Base-by-base conservation (phyloP, 2,888 invertebrate species). In the Pyrocoelia pectoralis region DNA sequence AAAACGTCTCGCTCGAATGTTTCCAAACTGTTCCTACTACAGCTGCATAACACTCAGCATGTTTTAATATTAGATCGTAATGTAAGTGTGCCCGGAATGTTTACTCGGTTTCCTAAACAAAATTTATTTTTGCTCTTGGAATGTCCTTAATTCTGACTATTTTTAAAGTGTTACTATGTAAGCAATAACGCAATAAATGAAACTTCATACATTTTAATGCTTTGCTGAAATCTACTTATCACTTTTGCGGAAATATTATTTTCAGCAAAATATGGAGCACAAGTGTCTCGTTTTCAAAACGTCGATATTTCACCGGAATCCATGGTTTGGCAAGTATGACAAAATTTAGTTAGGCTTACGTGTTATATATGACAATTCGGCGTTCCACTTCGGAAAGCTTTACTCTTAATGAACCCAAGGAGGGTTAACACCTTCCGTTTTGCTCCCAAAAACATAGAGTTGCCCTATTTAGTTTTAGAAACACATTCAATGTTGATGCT, bases 81-180 rank as follows among this genome's bases (percentile, higher is more conserved):
- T 46, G 40, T 50, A 60, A 59, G 59, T 53, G 53, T 48, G 59
- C 52, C 52, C 53, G 58, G 63, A 59, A 59, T 59, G 54, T 55
- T 58, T 58, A 64, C 59, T 55, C 54, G 51, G 55, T 59, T 64
- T 64, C 55, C 59, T 58, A 59, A 59, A 59, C 58, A 64, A 63
- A 64, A 59, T 64, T 64, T 64, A 64, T 64, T 64, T 64, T 59
- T 64, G 55, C 63, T 56, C 41, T 49, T 33, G 58, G 63, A 64
- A 64, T 64, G 63, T 64, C 58, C 63, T 59, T 64, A 64, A 64
- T 64, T 59, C 54, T 52, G 58, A 14, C 55, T 64, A 64, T 64
- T 59, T 64, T 64, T 64, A 59, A 60, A 60, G 54, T 33, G 33
- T n/a, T 33, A 33, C 33, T n/a, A 8, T 24, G 33, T 8, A n/a